Evolutionary conservation across 2,797 vertebrate genomes (phyloP), one percentile per base, ranked within the genome.

Genomic region (Tadarida brasiliensis): DNA sequence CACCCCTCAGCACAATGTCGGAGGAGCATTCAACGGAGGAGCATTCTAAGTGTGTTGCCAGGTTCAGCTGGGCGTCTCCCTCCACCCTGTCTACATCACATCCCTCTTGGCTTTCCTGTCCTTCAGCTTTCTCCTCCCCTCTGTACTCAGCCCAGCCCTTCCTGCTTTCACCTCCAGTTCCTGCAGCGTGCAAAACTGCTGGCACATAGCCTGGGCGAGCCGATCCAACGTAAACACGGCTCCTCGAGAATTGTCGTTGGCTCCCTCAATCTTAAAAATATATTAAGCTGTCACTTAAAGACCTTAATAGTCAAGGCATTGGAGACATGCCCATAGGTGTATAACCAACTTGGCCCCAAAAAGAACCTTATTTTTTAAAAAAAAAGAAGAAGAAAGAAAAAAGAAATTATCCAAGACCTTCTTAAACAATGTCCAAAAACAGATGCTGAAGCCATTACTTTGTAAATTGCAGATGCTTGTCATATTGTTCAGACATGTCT

Each of bases 251-350:
- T 59, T 47, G 56, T 89, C 22, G 16, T 84, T 90, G 96, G 96
- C 77, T 96, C 92, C 84, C 39, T 93, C 76, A 14, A 44, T 93
- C 95, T 96, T 93, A 87, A 96, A 96, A 97, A 93, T 87, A 94
- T 87, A 95, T 94, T 94, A 95, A 96, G 26, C 94, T 94, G 95
- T 96, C 96, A 90, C 59, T 95, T 95, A 89, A 78, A 94, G 80
- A 86, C 12, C 12, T 56, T 92, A 93, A 95, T 74, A 85, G 89
- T 77, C 80, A 85, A 82, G 39, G 78, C 30, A 24, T 35, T 96
- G 90, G 94, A 91, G 57, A 76, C 28, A 49, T 90, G 86, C 94
- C 94, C 47, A 44, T 82, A 97, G 94, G 86, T 97, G 59, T 95
- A n/a, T 65, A 81, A 84, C 47, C 44, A 94, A 22, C 65, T 87